Percentiles rank a stretch among this genome's conserved stretches.
phyloP scores from a whole-genome alignment of 2,797 vertebrate species.

The Gambelia wislizenii region DNA sequence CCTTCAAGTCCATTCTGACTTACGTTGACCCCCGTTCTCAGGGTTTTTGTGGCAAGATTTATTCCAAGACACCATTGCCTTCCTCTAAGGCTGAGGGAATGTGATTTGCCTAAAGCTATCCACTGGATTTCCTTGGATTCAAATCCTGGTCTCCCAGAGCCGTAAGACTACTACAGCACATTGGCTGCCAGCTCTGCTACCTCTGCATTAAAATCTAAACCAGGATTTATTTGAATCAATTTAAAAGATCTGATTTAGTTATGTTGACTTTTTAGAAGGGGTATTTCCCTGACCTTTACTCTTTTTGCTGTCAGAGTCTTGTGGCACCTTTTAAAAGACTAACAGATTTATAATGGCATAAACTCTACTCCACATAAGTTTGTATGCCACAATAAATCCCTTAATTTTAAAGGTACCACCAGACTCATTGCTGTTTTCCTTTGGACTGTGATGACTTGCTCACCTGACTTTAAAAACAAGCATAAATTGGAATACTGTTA shows the following conservation, averaged over 20 bases:
- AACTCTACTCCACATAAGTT: background rate
- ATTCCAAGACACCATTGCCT: too few species aligned
- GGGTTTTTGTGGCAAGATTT: too few species aligned
- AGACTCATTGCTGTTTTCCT: background rate
- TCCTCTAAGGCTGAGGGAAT: too few species aligned
- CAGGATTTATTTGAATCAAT: background rate
- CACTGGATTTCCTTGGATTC: too few species aligned
- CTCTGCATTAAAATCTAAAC: background rate
- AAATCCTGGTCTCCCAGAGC: too few species aligned
- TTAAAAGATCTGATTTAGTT: background rate
- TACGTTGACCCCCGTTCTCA: too few species aligned
- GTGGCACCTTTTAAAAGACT: background rate
- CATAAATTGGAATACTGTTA: background rate
- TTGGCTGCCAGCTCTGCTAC: background rate
- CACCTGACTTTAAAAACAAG: background rate
- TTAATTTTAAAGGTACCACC: background rate
- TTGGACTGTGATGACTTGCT: background rate
- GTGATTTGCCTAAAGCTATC: too few species aligned
- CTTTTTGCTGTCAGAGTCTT: background rate
- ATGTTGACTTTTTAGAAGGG: background rate
- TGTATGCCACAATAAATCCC: slow-evolving; percentile 2
- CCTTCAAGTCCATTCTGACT: too few species aligned
- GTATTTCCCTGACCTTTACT: too few species aligned
- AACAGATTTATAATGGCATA: background rate
- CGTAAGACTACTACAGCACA: background rate